Conservation (phyloP, 2,888 invertebrate genomes). For the Stenolophus ochropezus region DNA sequence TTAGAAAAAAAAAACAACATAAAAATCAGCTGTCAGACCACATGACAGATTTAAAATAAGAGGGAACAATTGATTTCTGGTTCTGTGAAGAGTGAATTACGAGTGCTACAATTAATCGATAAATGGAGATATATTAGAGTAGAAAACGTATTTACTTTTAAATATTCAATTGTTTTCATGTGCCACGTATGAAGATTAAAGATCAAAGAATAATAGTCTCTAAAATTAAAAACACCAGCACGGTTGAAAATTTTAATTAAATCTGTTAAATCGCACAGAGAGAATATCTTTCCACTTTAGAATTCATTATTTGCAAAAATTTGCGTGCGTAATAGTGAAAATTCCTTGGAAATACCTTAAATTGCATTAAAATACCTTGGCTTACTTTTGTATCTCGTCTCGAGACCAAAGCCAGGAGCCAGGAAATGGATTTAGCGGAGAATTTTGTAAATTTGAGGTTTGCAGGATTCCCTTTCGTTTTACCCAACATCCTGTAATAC, state of each 20-base stretch:
- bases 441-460: slow-evolving; percentile 34
- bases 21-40: no score
- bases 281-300: slow-evolving; percentile 8
- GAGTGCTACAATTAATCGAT: no score
- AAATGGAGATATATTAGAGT: no score
- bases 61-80: no score
- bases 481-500: not conserved
- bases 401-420: not conserved
- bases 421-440: slow-evolving; percentile 13
- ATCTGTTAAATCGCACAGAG: not conserved
- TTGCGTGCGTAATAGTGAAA: slow-evolving; percentile 1
- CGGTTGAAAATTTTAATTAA: slow-evolving; percentile 27
- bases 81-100: no score
- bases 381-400: slow-evolving; percentile 1
- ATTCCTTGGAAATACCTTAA: slow-evolving; percentile 34
- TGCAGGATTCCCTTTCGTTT: not conserved
- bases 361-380: slow-evolving; percentile 34
- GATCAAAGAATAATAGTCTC: no score
- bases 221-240: no score
- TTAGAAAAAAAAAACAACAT: no score
- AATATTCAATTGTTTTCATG: no score
- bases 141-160: no score
- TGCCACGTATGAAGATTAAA: no score
- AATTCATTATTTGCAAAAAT: slow-evolving; percentile 35
- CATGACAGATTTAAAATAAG: no score